Conservation (phyloP, 2,113 vertebrate species). For the Lophura nycthemera region DNA sequence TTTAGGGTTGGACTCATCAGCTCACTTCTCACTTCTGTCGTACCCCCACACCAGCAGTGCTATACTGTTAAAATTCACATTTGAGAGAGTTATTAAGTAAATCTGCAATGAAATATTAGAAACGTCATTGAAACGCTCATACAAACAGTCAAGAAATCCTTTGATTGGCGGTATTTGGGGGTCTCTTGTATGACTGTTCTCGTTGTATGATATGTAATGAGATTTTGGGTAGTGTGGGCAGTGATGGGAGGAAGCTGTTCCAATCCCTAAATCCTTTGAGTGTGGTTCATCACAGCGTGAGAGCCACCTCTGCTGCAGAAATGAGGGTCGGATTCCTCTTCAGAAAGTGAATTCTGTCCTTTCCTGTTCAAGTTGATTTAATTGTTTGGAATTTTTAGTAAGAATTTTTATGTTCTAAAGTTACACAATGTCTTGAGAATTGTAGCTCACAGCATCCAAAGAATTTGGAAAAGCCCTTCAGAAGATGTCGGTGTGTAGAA, state of each 20-base stretch:
- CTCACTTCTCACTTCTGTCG: neutral
- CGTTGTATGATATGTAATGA: neutral
- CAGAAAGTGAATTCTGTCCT: neutral
- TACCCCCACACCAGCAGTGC: neutral
- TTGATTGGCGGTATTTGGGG: neutral
- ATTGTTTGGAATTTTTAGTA: neutral
- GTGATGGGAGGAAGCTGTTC: neutral
- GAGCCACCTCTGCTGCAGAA: neutral
- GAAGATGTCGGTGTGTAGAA: neutral
- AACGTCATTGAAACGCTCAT: neutral
- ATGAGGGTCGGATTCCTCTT: rapidly evolving
- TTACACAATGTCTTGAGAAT: neutral
- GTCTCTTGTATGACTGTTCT: rapidly evolving
- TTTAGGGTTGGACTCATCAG: neutral
- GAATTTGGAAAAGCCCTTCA: neutral
- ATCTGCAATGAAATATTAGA: neutral
- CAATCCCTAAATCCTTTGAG: neutral
- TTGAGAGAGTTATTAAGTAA: neutral
- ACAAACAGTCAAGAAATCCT: neutral
- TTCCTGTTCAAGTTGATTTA: neutral
- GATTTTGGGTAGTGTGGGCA: neutral
- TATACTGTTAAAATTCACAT: neutral
- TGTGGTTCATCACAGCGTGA: rapidly evolving
- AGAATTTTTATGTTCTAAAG: neutral
- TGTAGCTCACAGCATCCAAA: rapidly evolving